phyloP scores from a whole-genome alignment of 1,140 invertebrate species.

The Manduca sexta region DNA sequence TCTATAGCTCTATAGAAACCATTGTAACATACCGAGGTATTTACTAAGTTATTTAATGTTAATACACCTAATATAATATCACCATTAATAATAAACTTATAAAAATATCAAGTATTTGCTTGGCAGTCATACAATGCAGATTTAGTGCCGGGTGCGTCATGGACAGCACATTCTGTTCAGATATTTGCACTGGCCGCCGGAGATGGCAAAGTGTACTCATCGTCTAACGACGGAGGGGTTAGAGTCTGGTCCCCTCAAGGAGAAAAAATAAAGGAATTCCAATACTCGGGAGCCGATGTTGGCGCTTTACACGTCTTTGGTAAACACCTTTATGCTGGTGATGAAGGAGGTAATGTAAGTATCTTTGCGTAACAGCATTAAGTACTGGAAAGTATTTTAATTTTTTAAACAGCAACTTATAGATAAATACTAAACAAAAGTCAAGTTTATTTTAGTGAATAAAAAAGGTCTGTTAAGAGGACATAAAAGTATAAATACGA shows the following conservation, averaged over 20 bases:
- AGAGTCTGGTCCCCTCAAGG: slow-evolving; percentile 47
- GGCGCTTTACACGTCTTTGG: slow-evolving; percentile 34
- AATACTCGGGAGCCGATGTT: slow-evolving; percentile 34
- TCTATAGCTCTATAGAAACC: no score
- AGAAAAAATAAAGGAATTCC: slow-evolving; percentile 40
- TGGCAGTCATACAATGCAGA: slow-evolving; percentile 44
- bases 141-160: slow-evolving; percentile 32
- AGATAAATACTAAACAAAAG: no score
- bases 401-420: no score
- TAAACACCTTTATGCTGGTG: slow-evolving; percentile 48
- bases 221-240: slow-evolving; percentile 53
- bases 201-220: slow-evolving; percentile 41
- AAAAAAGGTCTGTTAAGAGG: no score
- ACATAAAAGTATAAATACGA: no score
- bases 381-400: no score
- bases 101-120: background rate
- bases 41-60: no score
- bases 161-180: slow-evolving; percentile 54
- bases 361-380: background rate
- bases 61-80: no score
- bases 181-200: slow-evolving; percentile 50
- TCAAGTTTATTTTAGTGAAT: no score
- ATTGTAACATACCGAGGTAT: no score
- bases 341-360: slow-evolving; percentile 61
- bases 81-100: no score